Percentiles rank a stretch among this genome's conserved stretches.
These are phyloP conservation scores for Papilio polyxenes DNA, from an alignment of 1,140 invertebrate species.

Conservation along the genomic window DNA sequence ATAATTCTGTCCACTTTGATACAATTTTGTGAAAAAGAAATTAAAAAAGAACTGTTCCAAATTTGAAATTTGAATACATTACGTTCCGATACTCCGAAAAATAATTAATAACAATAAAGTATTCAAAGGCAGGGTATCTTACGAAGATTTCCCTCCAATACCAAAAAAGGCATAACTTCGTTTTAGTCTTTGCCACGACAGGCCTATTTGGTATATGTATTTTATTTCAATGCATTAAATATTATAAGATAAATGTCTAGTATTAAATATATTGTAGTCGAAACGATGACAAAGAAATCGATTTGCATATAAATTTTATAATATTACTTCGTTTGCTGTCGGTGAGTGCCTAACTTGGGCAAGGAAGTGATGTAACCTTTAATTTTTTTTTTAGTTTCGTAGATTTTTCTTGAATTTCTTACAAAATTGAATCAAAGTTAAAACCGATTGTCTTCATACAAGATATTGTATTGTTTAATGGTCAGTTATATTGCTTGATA, in stretches of 20 bases:
- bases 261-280: neutral
- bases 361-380: neutral
- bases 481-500: no score
- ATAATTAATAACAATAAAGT: no score
- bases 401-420: no score
- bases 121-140: no score
- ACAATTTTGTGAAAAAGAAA: neutral
- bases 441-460: no score
- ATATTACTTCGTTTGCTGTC: neutral
- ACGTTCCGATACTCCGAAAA: neutral
- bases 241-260: neutral
- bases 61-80: neutral
- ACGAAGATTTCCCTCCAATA: no score
- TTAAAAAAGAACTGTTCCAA: neutral
- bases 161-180: neutral
- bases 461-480: no score
- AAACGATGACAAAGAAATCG: neutral
- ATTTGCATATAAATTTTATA: conserved; percentile 8
- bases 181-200: neutral
- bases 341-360: neutral
- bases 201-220: neutral
- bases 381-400: neutral
- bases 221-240: neutral
- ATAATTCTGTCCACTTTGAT: neutral
- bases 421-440: no score